Evolutionary conservation across 2,113 vertebrate genomes (phyloP).

Genomic region (Lophochroa leadbeateri): DNA sequence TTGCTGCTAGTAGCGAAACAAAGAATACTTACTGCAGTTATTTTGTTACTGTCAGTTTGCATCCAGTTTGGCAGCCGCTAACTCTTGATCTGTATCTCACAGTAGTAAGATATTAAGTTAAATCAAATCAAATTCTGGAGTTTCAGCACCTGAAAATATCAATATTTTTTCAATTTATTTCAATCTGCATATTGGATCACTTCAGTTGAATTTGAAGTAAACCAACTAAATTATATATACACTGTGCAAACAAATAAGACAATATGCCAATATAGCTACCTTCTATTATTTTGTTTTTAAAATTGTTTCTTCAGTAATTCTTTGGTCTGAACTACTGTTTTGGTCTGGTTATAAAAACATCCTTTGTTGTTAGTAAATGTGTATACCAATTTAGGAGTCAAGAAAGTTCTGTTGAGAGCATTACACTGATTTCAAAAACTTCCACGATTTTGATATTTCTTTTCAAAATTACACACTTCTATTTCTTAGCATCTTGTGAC

Average conservation of each 20-base stretch:
- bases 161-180: background rate
- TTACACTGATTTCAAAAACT: background rate
- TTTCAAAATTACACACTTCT: background rate
- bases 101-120: background rate
- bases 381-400: background rate
- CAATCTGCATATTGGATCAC: background rate
- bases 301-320: background rate
- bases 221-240: background rate
- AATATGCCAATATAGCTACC: background rate
- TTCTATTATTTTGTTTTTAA: background rate
- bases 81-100: background rate
- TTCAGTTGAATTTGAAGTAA: background rate
- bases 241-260: background rate
- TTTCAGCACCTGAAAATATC: background rate
- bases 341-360: background rate
- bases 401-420: background rate
- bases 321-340: background rate
- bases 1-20: background rate
- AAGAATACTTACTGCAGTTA: background rate
- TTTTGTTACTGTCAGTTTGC: constrained; percentile 6
- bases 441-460: background rate
- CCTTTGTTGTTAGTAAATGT: background rate
- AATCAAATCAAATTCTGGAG: background rate
- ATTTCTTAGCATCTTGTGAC: background rate
- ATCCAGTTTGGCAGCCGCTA: background rate